Evolutionary conservation across 2,888 invertebrate genomes (phyloP).

Genomic region (Julus scandinavius): DNA sequence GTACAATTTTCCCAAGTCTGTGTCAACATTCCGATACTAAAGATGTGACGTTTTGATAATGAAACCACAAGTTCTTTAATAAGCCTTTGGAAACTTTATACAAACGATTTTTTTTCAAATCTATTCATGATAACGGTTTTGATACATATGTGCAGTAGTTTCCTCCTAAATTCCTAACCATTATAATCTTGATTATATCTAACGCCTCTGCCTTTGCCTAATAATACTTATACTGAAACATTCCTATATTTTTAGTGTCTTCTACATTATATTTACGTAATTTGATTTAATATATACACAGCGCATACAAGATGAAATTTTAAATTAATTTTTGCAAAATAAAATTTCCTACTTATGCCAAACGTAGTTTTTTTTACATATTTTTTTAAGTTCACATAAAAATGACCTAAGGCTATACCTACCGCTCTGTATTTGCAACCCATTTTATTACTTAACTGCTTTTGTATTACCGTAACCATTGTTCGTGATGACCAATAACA

Average conservation of each 20-base stretch:
- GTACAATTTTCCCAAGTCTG: no score
- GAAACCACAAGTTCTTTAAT: no score
- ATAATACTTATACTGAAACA: background rate
- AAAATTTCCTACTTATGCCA: background rate
- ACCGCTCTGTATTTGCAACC: background rate
- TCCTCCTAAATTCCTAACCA: no score
- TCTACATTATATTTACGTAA: background rate
- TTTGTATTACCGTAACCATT: background rate
- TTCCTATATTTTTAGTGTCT: background rate
- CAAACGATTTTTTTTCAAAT: no score
- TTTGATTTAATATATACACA: background rate
- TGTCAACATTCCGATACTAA: no score
- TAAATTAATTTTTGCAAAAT: background rate
- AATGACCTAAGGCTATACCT: background rate
- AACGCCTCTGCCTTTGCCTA: no score
- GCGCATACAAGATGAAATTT: background rate
- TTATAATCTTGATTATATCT: no score
- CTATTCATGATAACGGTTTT: no score
- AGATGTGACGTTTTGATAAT: no score
- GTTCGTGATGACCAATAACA: background rate
- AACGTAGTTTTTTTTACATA: background rate
- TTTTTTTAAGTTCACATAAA: background rate
- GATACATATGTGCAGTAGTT: no score
- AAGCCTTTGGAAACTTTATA: no score
- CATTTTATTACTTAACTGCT: conserved; percentile 1